Percentiles rank a stretch among this genome's conserved stretches.
Evolutionary conservation across 1,140 invertebrate species (phyloP).

Genomic region (Neuroterus valhalla): DNA sequence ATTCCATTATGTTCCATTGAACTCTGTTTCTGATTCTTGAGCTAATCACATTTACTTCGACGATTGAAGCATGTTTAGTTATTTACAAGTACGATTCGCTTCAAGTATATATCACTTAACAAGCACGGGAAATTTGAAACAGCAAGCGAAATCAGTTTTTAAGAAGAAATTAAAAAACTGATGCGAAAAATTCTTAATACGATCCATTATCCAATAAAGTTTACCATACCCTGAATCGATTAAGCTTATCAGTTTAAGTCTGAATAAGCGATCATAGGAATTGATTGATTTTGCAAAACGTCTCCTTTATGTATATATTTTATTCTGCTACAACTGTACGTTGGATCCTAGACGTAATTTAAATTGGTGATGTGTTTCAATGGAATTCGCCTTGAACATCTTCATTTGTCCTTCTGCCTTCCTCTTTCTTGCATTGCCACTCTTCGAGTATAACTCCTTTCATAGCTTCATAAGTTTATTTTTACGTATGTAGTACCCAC

Average conservation of each 20-base stretch:
- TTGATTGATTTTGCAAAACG: not conserved
- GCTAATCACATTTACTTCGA: slow-evolving; percentile 12
- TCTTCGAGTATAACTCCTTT: not conserved
- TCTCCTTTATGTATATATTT: not conserved
- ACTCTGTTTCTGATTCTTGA: slow-evolving; percentile 9
- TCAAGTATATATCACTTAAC: not conserved
- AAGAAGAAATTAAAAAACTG: no score
- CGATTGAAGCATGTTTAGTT: slow-evolving; percentile 11
- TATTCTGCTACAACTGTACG: not conserved
- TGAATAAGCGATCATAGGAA: no score
- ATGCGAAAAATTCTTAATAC: no score
- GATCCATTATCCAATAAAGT: no score
- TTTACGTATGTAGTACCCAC: not conserved
- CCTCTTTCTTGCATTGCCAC: not conserved
- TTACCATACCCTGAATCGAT: no score
- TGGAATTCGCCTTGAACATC: not conserved
- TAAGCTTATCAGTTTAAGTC: no score
- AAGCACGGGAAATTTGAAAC: no score
- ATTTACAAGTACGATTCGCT: not conserved
- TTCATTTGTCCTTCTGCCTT: not conserved
- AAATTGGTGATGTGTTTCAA: slow-evolving; percentile 2
- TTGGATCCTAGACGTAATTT: not conserved
- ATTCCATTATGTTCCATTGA: not conserved
- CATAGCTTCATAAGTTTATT: not conserved
- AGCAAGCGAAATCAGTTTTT: no score